Evolutionary conservation across 2,888 invertebrate species (phyloP).

Genomic region (Tenthredo distinguenda): DNA sequence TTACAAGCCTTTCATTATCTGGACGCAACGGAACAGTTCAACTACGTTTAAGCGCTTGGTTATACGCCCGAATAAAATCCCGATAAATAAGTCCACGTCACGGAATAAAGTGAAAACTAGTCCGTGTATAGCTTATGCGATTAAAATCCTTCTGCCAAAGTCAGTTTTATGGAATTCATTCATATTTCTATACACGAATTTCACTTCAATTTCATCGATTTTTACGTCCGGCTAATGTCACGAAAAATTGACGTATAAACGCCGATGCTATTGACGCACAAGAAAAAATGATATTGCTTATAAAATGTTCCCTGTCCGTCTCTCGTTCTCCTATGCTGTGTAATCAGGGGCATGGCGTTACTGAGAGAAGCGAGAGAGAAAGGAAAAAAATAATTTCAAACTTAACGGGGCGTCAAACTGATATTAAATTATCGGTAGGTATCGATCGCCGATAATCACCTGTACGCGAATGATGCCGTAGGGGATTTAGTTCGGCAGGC

Average conservation of each 20-base stretch:
- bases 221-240: not conserved
- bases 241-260: constrained; percentile 1
- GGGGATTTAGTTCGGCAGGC: constrained; percentile 36
- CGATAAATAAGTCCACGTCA: constrained; percentile 2
- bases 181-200: not conserved
- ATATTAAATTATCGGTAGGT: constrained; percentile 63
- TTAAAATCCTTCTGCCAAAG: not conserved
- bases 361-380: not conserved
- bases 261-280: not conserved
- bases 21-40: not conserved
- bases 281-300: no score
- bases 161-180: not conserved
- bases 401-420: constrained; percentile 59
- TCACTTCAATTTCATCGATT: not conserved
- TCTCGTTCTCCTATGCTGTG: not conserved
- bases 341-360: not conserved
- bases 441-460: constrained; percentile 64
- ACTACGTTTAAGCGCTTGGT: constrained; percentile 4
- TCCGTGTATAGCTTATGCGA: not conserved
- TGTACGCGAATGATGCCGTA: constrained; percentile 52
- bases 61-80: not conserved
- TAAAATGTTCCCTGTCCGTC: not conserved
- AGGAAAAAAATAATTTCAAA: not conserved
- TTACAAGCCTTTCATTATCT: constrained; percentile 31
- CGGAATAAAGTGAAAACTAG: not conserved